Evolutionary conservation across 2,888 invertebrate genomes (phyloP), one percentile per base, ranked within the genome.

Genomic region (Eupithecia pulchellata): DNA sequence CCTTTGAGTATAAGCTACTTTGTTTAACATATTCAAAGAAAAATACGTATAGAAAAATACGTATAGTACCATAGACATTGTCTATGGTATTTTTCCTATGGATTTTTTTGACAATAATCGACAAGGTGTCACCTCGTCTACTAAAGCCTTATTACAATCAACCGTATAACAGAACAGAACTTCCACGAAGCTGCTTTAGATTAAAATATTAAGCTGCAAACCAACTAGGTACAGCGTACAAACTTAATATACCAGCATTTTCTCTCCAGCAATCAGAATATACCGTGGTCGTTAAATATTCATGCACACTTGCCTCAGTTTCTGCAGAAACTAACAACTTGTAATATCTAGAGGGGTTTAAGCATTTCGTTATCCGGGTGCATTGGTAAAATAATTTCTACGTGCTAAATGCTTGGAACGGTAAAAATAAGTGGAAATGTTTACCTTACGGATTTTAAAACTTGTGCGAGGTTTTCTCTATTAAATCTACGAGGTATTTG

Each of bases 221-320:
- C 61, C 68, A 36, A 60, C 64, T 61, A 32, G 57, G 20, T 64
- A 42, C 52, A 71, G 64, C 57, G 14, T 67, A 67, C 58, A 47
- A 66, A 68, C 65, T 58, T 62, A 61, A 65, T 69, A 70, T 57
- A 36, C 29, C 42, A 71, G 57, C 63, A 66, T 71, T 74, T 71
- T 68, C 73, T 73, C 69, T 63, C 47, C 66, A 61, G 68, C 63
- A 74, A 74, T 74, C 71, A 74, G 60, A 70, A 64, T 58, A 74
- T 71, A 68, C 71, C 66, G 63, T 36, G 66, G 68, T 68, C 68
- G 71, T 74, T 74, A 74, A 74, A 74, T 74, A 74, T 74, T 74
- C 73, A 74, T 74, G 73, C 71, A 66, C 55, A 68, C 71, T 74
- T 74, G 70, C 58, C 66, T 74, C 71, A 68, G 71, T 66, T 73